Conservation (phyloP, 2,113 vertebrate species). For the Bubo blakistoni region DNA sequence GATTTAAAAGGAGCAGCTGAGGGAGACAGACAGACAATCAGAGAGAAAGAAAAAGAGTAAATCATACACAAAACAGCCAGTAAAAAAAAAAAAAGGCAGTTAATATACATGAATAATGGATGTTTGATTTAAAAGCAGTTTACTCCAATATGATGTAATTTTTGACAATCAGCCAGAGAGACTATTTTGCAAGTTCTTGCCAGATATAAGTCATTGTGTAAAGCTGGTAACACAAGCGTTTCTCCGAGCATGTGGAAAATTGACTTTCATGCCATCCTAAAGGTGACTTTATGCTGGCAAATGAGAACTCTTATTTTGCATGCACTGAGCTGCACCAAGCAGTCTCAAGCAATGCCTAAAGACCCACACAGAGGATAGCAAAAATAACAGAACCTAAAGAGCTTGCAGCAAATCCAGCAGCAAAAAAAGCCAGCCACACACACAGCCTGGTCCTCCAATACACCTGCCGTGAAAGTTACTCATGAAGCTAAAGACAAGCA, state of each 20-base stretch:
- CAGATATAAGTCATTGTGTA: slow-evolving; percentile 84
- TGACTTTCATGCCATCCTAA: slow-evolving; percentile 69
- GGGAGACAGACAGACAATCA: slow-evolving; percentile 56
- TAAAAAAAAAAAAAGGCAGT: slow-evolving; percentile 72
- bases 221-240: slow-evolving; percentile 47
- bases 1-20: slow-evolving; percentile 63
- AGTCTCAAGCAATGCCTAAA: background rate
- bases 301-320: background rate
- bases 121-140: slow-evolving; percentile 84
- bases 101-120: slow-evolving; percentile 88
- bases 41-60: slow-evolving; percentile 70
- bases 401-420: background rate
- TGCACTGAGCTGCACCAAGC: background rate
- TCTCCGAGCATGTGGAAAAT: slow-evolving; percentile 67
- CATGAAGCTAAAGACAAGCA: background rate
- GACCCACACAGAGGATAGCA: background rate
- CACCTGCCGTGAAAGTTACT: background rate
- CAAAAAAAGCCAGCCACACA: background rate
- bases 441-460: background rate
- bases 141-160: slow-evolving; percentile 91
- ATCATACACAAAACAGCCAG: slow-evolving; percentile 74
- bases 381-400: background rate
- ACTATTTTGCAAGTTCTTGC: slow-evolving; percentile 82
- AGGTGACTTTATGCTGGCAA: slow-evolving; percentile 73
- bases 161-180: slow-evolving; percentile 89